Conservation (phyloP, 1,140 invertebrate species). For the Drosophila navojoa region DNA sequence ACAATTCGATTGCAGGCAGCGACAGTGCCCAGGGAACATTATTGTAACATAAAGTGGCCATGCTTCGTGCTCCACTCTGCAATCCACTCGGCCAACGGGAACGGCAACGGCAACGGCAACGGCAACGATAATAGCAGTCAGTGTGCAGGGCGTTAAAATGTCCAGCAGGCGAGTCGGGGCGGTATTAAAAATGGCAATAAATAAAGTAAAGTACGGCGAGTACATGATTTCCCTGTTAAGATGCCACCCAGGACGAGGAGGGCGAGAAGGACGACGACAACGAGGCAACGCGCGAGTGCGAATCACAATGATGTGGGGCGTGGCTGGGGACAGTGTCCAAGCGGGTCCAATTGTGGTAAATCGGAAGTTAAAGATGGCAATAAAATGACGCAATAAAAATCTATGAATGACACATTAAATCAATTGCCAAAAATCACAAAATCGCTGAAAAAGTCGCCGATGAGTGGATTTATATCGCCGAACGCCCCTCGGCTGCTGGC, state of each 20-base stretch:
- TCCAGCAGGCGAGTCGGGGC: constrained; percentile 63
- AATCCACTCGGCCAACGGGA: neutral
- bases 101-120: constrained; percentile 35
- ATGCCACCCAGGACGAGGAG: constrained; percentile 63
- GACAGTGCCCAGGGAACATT: constrained; percentile 73
- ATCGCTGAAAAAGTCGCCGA: constrained; percentile 67
- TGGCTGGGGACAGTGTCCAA: constrained; percentile 83
- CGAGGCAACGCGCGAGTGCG: constrained; percentile 8
- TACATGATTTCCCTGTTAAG: constrained; percentile 84
- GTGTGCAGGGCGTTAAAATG: constrained; percentile 73
- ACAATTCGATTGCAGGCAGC: constrained; percentile 77
- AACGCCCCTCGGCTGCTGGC: constrained; percentile 32
- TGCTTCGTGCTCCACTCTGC: neutral
- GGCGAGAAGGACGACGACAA: neutral
- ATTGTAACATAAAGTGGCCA: constrained; percentile 81
- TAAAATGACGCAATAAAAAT: constrained; percentile 84
- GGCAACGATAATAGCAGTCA: constrained; percentile 27
- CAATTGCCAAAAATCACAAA: constrained; percentile 84
- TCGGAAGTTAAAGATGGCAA: constrained; percentile 84
- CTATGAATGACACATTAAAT: constrained; percentile 84
- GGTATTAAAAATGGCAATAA: constrained; percentile 84
- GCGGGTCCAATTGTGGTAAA: constrained; percentile 84
- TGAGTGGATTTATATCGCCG: constrained; percentile 67
- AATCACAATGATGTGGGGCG: constrained; percentile 47
- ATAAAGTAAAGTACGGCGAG: constrained; percentile 83